phyloP scores from a whole-genome alignment of 2,797 vertebrate species.

The Florisuga fusca region DNA sequence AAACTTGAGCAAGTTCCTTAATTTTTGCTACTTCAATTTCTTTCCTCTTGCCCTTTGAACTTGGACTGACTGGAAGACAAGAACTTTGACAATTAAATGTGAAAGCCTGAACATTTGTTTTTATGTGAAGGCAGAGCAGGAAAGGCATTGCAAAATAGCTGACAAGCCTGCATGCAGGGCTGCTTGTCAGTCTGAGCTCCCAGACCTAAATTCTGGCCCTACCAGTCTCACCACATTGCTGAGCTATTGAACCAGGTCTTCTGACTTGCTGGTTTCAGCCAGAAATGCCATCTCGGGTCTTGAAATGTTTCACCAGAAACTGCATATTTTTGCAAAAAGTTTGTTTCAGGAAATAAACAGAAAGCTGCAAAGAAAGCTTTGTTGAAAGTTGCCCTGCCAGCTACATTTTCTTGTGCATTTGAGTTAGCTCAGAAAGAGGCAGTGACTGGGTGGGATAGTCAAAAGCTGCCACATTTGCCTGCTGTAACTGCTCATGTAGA shows the following conservation, averaged over 20 bases:
- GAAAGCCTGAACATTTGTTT: neutral
- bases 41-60: neutral
- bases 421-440: neutral
- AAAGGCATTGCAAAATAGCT: neutral
- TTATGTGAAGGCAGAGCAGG: neutral
- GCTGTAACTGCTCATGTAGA: fast-evolving
- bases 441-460: neutral
- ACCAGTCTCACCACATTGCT: neutral
- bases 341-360: neutral
- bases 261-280: neutral
- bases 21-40: neutral
- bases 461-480: neutral
- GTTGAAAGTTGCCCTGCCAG: neutral
- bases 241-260: neutral
- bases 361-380: neutral
- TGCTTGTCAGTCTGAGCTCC: neutral
- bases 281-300: neutral
- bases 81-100: neutral
- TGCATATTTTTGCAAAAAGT: fast-evolving
- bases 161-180: neutral
- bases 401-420: fast-evolving
- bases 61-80: neutral
- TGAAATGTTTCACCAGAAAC: neutral
- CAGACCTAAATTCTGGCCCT: neutral
- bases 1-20: neutral